Evolutionary conservation across 2,888 invertebrate species (phyloP).

Genomic region (Aethes cnicana): DNA sequence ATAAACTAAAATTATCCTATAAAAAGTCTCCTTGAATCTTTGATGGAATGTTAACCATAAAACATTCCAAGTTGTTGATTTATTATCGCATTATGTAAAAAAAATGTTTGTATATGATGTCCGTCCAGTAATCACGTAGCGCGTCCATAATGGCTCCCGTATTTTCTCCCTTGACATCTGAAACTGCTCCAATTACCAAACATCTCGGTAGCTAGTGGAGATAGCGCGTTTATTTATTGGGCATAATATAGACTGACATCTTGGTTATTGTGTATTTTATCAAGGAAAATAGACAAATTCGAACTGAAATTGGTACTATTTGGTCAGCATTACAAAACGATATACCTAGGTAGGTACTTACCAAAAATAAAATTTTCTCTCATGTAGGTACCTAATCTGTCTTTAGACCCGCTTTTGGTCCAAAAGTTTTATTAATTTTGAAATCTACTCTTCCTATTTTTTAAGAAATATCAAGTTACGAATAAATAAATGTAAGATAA

Average conservation of each 20-base stretch:
- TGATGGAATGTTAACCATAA: slow-evolving; percentile 30
- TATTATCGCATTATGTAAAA: slow-evolving; percentile 31
- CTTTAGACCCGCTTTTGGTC: too few species aligned
- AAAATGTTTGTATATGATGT: slow-evolving; percentile 33
- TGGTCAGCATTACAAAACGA: too few species aligned
- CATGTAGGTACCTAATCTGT: too few species aligned
- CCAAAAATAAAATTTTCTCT: too few species aligned
- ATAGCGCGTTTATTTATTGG: slow-evolving; percentile 41
- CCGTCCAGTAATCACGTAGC: slow-evolving; percentile 39
- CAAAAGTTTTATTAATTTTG: too few species aligned
- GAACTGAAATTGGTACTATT: too few species aligned
- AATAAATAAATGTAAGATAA: too few species aligned
- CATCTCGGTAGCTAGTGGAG: slow-evolving; percentile 33
- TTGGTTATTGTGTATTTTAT: slow-evolving; percentile 8
- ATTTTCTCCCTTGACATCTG: slow-evolving; percentile 39
- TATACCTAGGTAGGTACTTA: too few species aligned
- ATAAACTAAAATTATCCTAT: slow-evolving; percentile 24
- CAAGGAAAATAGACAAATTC: too few species aligned
- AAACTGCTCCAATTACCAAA: slow-evolving; percentile 46
- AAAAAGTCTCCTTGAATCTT: slow-evolving; percentile 22
- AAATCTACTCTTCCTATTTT: too few species aligned
- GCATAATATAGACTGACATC: slow-evolving; percentile 34
- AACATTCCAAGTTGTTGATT: slow-evolving; percentile 32
- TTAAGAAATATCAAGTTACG: too few species aligned
- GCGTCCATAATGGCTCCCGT: slow-evolving; percentile 39